phyloP scores from a whole-genome alignment of 2,113 vertebrate species.

The Actinemys pallida region DNA sequence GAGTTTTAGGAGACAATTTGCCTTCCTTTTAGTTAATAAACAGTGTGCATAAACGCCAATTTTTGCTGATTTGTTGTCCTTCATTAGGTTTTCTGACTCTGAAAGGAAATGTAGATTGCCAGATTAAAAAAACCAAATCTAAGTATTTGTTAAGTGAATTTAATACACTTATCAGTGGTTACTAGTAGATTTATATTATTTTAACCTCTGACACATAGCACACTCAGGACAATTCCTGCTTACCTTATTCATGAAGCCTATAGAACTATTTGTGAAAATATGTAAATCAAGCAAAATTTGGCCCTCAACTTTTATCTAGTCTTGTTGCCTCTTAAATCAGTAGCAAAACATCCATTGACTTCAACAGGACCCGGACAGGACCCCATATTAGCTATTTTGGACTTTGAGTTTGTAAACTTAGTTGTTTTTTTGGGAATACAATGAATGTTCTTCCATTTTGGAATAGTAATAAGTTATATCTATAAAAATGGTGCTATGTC shows the following conservation, averaged over 20 bases:
- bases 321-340: slow-evolving; percentile 5
- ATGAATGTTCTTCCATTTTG: neutral
- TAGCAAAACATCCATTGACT: neutral
- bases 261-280: slow-evolving; percentile 40
- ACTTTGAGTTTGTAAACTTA: neutral
- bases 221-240: neutral
- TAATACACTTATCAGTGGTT: slow-evolving; percentile 35
- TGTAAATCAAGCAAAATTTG: neutral
- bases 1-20: slow-evolving; percentile 50
- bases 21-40: slow-evolving; percentile 61
- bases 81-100: neutral
- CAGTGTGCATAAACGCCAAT: slow-evolving; percentile 25
- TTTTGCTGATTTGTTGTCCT: slow-evolving; percentile 57
- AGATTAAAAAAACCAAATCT: slow-evolving; percentile 48
- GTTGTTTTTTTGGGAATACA: neutral
- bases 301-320: neutral
- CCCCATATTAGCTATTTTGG: neutral
- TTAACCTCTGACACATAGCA: neutral
- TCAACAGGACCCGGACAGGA: neutral
- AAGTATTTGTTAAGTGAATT: slow-evolving; percentile 41
- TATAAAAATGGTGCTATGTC: neutral
- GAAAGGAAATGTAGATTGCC: slow-evolving; percentile 11
- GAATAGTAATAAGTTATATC: neutral
- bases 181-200: neutral
- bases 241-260: neutral